Base-by-base conservation (phyloP, 2,797 vertebrate species). In the Petrocephalus sullivani region DNA sequence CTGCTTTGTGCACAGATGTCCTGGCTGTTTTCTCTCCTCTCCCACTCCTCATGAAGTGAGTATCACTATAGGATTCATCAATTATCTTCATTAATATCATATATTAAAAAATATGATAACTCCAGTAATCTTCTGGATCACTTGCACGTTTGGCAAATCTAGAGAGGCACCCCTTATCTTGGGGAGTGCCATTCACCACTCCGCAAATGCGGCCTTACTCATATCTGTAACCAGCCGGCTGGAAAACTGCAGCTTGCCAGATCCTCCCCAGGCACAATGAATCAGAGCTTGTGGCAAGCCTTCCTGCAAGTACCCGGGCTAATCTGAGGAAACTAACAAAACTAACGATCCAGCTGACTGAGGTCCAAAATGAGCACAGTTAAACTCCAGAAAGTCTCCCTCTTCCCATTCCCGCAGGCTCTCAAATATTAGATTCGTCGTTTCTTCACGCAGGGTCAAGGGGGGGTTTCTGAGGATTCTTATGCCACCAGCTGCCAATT, bases 281-380 rank as follows among this genome's bases (percentile, higher is more conserved):
- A 53, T 87, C 86, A 67, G 46, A 51, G 86, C 41, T 53, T 67
- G 41, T 86, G 84, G 54, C 56, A 37, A 81, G 33, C 75, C 37
- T 37, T 81, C 14, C 75, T 46, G 33, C 75, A 81, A n/a, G 56
- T 12, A 41, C 16, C 85, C 54, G 16, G 85, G 54, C 56, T 58
- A 86, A 86, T 86, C 85, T 41, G 16, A 58, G 85, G 56, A 86
- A 86, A 37, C 56, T 60, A 86, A 86, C 28, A 41, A 41, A 46
- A 21, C 85, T 60, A 86, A 60, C 28, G 6, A 86, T 86, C 85
- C 85, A 60, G 54, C 56, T 86, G 85, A 57, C 33, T 60, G 56
- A 60, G 56, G 21, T 86, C 85, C 85, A 86, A 60, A 54, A 41
- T 81, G 53, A 86, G 33, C 33, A 41, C 28, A 86, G 85, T 41